Base-by-base conservation (phyloP, 2,888 invertebrate species). In the Eledone cirrhosa region DNA sequence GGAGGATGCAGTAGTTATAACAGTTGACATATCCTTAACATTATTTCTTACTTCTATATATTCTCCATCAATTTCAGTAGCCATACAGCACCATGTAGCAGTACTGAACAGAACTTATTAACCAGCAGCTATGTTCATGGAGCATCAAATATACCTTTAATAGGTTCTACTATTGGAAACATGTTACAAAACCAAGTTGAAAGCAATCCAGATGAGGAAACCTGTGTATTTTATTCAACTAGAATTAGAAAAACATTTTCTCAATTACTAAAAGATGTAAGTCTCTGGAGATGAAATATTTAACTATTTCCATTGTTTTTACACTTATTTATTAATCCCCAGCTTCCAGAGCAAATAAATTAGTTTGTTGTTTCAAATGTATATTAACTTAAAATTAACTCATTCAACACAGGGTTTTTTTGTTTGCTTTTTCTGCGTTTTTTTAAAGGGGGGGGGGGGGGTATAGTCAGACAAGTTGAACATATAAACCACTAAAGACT, bases 131-230 rank as follows among this genome's bases (percentile, higher is more conserved):
- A 90, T 79, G 82, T 81, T 2, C 87, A 88, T 74, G 89, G 89
- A 0, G 79, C 84, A 1, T 80, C 84, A 7, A 81, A 84, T 2
- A 72, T 82, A 19, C 87, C 87, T 2, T 80, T 90, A 48, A 76
- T 87, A 19, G 90, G 90, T 4, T 79, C 82, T 11, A 90, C 90
- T 1, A 86, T 90, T 27, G 90, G 90, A 22, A 83, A 87, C 78
- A 80, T 84, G 33, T 82, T 90, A 24, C 87, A 89, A 78, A 78
- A 85, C 47, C 82, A 82, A 27, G 85, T 84, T 16, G 88, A 89
- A 74, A 81, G 81, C 31, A 80, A 81, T 41, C 89, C 89, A 8
- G 88, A 89, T 78, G 87, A 84, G 80, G 88, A 87, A 53, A 89
- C 89, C 8, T 81, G 87, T 14, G 85, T 90, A 4, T 89, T 89